These are phyloP conservation scores for Ciconia nigra DNA, from an alignment of 2,797 vertebrate species.

Conservation along the genomic window DNA sequence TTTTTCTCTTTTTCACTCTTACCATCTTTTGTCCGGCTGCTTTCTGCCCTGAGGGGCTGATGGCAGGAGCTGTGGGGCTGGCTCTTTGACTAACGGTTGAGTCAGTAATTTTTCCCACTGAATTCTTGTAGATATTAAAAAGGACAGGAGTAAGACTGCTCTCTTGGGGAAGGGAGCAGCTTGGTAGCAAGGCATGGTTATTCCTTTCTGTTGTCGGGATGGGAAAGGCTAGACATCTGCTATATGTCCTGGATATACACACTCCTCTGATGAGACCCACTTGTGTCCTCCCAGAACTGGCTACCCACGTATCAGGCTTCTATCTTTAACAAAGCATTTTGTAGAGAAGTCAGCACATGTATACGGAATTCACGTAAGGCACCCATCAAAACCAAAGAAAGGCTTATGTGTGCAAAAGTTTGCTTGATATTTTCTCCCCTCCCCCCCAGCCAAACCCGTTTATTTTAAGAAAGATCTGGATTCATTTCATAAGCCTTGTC, in stretches of 20 bases:
- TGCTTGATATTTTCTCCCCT: background rate
- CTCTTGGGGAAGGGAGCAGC: background rate
- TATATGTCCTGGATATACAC: fast-evolving
- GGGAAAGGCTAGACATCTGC: background rate
- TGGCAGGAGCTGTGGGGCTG: background rate
- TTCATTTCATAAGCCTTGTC: background rate
- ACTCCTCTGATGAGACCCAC: background rate
- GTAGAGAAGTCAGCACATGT: background rate
- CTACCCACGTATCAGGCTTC: background rate
- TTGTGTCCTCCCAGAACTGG: background rate
- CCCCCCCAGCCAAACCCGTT: background rate
- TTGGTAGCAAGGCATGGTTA: background rate
- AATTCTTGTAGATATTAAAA: background rate
- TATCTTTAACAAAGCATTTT: background rate
- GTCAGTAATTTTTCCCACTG: background rate
- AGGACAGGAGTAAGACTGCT: background rate
- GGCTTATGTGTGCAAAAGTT: background rate
- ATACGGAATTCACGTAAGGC: background rate
- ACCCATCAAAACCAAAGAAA: background rate
- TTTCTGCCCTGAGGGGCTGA: background rate
- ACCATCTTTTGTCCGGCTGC: background rate
- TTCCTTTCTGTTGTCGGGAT: background rate
- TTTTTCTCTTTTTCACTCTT: background rate
- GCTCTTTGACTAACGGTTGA: background rate
- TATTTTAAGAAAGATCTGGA: background rate